Evolutionary conservation across 2,797 vertebrate genomes (phyloP).

Genomic region (Myotis myotis): DNA sequence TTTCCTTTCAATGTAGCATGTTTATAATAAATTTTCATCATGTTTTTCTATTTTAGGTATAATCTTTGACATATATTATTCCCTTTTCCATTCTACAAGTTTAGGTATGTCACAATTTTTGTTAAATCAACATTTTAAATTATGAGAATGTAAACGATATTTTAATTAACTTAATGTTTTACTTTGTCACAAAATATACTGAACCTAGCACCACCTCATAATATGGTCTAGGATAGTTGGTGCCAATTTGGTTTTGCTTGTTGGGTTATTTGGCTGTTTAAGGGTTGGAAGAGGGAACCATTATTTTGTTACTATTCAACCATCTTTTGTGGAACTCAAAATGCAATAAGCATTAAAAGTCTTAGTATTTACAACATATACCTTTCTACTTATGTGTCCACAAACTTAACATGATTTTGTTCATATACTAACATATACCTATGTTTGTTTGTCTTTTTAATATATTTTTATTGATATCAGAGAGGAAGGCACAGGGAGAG

Average conservation of each 20-base stretch:
- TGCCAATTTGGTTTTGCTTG: not conserved
- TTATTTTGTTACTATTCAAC: not conserved
- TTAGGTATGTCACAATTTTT: not conserved
- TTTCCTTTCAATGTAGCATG: not conserved
- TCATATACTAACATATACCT: not conserved
- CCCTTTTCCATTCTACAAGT: not conserved
- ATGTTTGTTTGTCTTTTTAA: too few species aligned
- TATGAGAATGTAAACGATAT: not conserved
- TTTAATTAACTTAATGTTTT: not conserved
- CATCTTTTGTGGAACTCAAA: not conserved
- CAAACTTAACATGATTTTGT: not conserved
- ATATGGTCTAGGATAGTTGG: not conserved
- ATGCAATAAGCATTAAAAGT: not conserved
- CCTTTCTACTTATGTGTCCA: not conserved
- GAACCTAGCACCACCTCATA: too few species aligned
- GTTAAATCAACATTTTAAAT: not conserved
- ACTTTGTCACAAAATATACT: not conserved
- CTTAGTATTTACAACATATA: not conserved
- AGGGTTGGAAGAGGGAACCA: not conserved
- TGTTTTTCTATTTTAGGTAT: not conserved
- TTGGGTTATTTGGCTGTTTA: not conserved
- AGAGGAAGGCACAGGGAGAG: too few species aligned
- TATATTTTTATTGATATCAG: too few species aligned
- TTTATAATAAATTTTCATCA: not conserved
- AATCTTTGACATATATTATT: not conserved